Conservation (phyloP, 2,797 vertebrate species). For the Arnoldichthys spilopterus region DNA sequence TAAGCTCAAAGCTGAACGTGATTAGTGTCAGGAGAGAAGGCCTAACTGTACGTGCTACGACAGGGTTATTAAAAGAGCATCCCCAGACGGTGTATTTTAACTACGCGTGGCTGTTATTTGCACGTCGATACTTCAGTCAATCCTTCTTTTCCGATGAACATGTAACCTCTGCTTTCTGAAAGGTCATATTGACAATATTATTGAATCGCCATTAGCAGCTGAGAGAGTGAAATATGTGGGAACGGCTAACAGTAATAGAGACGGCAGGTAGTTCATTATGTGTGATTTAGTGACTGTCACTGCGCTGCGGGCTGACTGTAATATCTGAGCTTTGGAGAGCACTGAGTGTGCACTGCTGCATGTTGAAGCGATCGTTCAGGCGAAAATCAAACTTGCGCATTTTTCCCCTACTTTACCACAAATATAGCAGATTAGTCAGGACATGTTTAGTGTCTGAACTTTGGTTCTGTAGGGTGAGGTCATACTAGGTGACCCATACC, state of each 20-base stretch:
- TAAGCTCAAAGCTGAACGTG: neutral
- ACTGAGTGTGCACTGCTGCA: neutral
- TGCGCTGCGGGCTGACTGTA: neutral
- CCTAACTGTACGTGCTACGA: neutral
- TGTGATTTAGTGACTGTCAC: neutral
- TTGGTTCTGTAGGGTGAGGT: too few relatives aligned
- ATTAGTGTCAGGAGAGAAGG: neutral
- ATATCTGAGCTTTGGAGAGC: neutral
- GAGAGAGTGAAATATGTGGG: neutral
- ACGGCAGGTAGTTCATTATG: slow-evolving; percentile 17
- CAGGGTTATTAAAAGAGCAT: slow-evolving; percentile 5
- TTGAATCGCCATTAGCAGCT: slow-evolving; percentile 10
- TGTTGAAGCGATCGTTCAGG: neutral
- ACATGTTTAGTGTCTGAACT: too few relatives aligned
- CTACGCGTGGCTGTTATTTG: neutral
- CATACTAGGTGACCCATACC: too few relatives aligned
- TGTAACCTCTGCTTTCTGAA: slow-evolving; percentile 30
- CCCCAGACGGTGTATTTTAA: neutral
- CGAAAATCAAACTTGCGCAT: neutral
- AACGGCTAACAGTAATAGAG: neutral
- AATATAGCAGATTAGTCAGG: too few relatives aligned
- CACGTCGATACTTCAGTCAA: slow-evolving; percentile 29
- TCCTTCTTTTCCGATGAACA: slow-evolving; percentile 20
- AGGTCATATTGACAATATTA: slow-evolving; percentile 38
- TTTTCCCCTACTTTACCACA: neutral